Conservation (phyloP, 1,140 invertebrate species). For the Homalodisca vitripennis region DNA sequence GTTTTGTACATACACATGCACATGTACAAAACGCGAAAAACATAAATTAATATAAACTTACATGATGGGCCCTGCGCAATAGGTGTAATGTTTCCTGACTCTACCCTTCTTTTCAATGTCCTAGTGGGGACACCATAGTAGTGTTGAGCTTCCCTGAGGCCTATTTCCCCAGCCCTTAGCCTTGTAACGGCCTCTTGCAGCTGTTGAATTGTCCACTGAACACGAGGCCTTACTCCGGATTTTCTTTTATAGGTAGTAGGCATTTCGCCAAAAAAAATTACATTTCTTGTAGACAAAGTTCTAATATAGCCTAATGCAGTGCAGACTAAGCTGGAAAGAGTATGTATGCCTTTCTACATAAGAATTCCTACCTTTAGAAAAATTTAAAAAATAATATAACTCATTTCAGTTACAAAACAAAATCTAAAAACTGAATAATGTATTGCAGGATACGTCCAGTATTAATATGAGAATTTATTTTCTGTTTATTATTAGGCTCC, state of each 20-base stretch:
- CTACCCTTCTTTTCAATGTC: not conserved
- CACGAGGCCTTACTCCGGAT: constrained; percentile 20
- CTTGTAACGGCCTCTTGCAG: constrained; percentile 25
- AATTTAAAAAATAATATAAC: no score
- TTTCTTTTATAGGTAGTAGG: constrained; percentile 30
- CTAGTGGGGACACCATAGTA: constrained; percentile 11
- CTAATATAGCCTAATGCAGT: no score
- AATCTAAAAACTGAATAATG: no score
- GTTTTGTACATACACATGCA: not conserved
- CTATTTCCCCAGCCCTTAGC: constrained; percentile 9
- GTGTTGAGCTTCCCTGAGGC: constrained; percentile 13
- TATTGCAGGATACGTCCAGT: no score
- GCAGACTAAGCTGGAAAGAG: no score
- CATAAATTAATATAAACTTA: not conserved
- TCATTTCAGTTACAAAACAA: no score
- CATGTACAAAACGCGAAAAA: not conserved
- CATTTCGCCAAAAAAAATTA: no score
- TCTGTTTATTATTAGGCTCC: no score
- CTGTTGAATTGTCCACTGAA: constrained; percentile 3
- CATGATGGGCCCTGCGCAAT: not conserved
- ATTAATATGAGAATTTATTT: no score
- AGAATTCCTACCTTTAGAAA: no score
- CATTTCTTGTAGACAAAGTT: no score
- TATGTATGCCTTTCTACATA: no score
- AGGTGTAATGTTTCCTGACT: not conserved